A percentile compares a stretch with the other conserved stretches of the same genome.
Evolutionary conservation across 2,797 vertebrate species (phyloP).

Genomic region (Tapirus indicus): DNA sequence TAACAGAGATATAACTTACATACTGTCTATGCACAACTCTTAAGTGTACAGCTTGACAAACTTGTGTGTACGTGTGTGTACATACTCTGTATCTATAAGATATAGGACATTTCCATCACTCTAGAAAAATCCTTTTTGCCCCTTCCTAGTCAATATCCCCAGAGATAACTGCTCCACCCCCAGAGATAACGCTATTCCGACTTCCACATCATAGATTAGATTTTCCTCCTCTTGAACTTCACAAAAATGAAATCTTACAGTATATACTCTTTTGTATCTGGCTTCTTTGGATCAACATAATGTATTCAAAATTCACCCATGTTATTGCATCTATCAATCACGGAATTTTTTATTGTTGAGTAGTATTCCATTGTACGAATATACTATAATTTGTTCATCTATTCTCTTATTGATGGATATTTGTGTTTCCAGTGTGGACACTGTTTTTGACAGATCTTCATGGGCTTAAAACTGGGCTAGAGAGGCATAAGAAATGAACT

Average conservation of each 20-base stretch:
- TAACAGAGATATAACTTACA: not conserved
- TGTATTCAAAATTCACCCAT: constrained; percentile 7
- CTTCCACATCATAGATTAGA: not conserved
- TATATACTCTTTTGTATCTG: not conserved
- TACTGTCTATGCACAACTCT: not conserved
- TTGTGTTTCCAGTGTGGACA: not conserved
- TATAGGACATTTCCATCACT: not conserved
- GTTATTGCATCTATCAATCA: not conserved
- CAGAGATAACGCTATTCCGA: not conserved
- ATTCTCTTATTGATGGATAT: not conserved
- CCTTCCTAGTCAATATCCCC: not conserved
- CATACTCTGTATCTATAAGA: not conserved
- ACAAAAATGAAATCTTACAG: not conserved
- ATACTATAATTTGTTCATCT: not conserved
- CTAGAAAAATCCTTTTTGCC: not conserved
- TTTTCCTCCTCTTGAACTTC: not conserved
- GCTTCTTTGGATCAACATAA: not conserved
- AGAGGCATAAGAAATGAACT: not conserved
- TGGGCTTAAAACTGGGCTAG: not conserved
- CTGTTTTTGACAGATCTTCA: constrained; percentile 11
- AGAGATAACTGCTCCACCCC: not conserved
- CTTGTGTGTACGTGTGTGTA: not conserved
- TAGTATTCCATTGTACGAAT: not conserved
- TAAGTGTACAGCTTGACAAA: not conserved
- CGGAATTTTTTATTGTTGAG: not conserved